Percentiles rank a stretch among this genome's conserved stretches.
These are phyloP conservation scores for Villa cingulata DNA, from an alignment of 2,888 invertebrate species.

Conservation along the genomic window DNA sequence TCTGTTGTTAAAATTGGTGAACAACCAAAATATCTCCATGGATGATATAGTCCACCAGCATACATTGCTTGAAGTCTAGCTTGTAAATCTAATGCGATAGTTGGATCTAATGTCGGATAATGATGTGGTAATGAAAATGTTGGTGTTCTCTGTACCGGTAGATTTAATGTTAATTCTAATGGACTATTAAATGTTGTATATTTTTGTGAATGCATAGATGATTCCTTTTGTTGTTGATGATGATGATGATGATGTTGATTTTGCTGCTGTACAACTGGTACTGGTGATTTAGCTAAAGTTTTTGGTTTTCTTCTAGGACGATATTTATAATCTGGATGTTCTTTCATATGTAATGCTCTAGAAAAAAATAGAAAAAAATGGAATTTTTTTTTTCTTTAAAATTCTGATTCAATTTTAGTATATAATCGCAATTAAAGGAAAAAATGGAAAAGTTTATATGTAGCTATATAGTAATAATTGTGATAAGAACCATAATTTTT, in stretches of 20 bases:
- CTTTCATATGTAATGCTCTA: slow-evolving; percentile 87
- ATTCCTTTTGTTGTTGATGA: slow-evolving; percentile 18
- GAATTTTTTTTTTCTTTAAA: too few species aligned
- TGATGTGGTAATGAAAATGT: slow-evolving; percentile 23
- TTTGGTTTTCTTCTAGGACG: slow-evolving; percentile 77
- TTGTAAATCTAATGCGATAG: slow-evolving; percentile 34
- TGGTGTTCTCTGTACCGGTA: slow-evolving; percentile 22
- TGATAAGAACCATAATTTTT: too few species aligned
- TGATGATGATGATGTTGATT: too few species aligned
- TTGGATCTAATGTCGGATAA: slow-evolving; percentile 33
- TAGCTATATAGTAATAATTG: too few species aligned
- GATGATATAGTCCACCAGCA: slow-evolving; percentile 33
- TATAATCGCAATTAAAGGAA: too few species aligned
- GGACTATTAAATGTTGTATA: slow-evolving; percentile 32
- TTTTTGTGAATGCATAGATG: slow-evolving; percentile 18
- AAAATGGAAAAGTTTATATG: too few species aligned
- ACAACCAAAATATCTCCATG: slow-evolving; percentile 33
- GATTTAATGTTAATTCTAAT: slow-evolving; percentile 28
- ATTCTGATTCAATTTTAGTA: too few species aligned
- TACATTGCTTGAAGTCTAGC: slow-evolving; percentile 36
- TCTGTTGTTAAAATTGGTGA: slow-evolving; percentile 31
- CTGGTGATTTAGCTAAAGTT: slow-evolving; percentile 53
- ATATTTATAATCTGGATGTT: slow-evolving; percentile 87
- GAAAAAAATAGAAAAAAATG: too few species aligned
- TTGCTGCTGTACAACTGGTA: slow-evolving; percentile 21